Percentiles rank a stretch among this genome's conserved stretches.
phyloP scores from a whole-genome alignment of 2,797 vertebrate genomes.

The Eulemur mongoz region DNA sequence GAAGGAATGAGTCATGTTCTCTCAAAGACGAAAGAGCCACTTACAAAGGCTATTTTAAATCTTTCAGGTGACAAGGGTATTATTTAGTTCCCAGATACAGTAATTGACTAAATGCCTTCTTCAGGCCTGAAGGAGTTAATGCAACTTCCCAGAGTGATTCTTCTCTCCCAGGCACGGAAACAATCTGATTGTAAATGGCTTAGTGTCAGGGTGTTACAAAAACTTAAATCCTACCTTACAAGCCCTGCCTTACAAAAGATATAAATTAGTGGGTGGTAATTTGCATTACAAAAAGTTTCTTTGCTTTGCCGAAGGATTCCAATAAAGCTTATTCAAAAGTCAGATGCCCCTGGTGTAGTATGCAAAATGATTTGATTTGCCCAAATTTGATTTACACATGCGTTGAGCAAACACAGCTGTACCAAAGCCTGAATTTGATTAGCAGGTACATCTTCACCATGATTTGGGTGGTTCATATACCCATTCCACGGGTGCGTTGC shows the following conservation, averaged over 20 bases:
- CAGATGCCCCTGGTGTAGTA: neutral
- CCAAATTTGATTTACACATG: neutral
- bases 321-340: constrained; percentile 48
- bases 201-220: neutral
- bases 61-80: constrained; percentile 54
- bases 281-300: constrained; percentile 48
- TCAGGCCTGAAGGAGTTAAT: constrained; percentile 59
- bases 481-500: neutral
- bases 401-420: neutral
- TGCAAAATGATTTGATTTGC: constrained; percentile 29
- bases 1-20: constrained; percentile 53
- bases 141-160: neutral
- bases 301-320: neutral
- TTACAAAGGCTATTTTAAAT: constrained; percentile 62
- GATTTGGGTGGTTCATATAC: neutral
- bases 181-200: constrained; percentile 28
- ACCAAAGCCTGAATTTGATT: neutral
- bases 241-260: constrained; percentile 39
- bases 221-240: neutral
- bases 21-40: constrained; percentile 43
- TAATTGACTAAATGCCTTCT: constrained; percentile 44
- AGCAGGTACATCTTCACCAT: neutral
- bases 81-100: constrained; percentile 60
- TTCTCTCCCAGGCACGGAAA: neutral
- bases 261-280: neutral